Evolutionary conservation across 2,888 invertebrate genomes (phyloP).

Genomic region (Tetrapedia diversipes): DNA sequence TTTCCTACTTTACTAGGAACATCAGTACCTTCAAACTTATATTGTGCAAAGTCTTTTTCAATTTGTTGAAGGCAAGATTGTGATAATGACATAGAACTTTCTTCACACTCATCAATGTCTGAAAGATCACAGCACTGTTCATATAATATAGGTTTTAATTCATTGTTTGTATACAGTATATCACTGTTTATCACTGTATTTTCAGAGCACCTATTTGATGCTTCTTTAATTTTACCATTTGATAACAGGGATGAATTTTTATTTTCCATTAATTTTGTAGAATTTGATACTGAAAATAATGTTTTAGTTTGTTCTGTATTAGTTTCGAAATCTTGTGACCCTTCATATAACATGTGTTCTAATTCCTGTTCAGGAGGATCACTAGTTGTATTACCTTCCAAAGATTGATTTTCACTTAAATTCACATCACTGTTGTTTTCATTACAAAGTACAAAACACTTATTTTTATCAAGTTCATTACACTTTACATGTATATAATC

Average conservation of each 20-base stretch:
- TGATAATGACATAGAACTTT: conserved; percentile 43
- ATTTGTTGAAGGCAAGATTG: conserved; percentile 51
- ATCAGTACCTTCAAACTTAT: conserved; percentile 56
- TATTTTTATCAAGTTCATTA: conserved; percentile 40
- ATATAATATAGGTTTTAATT: conserved; percentile 66
- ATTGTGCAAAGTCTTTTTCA: conserved; percentile 52
- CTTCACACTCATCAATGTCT: conserved; percentile 54
- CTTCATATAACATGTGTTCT: conserved; percentile 66
- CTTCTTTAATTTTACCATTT: conserved; percentile 35
- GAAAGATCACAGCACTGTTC: conserved; percentile 75
- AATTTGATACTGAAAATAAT: conserved; percentile 21
- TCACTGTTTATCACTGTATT: conserved; percentile 41
- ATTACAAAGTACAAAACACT: conserved; percentile 40
- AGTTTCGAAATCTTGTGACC: conserved; percentile 42
- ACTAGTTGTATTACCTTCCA: conserved; percentile 42
- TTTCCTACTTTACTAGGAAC: conserved; percentile 73
- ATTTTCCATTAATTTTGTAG: conserved; percentile 17
- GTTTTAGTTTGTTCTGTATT: conserved; percentile 15
- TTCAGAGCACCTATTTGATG: conserved; percentile 26
- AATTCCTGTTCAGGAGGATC: conserved; percentile 58
- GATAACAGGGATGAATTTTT: conserved; percentile 15
- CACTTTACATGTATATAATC: conserved; percentile 49
- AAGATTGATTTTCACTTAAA: conserved; percentile 45
- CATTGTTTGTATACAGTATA: conserved; percentile 35
- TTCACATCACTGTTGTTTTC: conserved; percentile 39